A percentile compares a stretch with the other conserved stretches of the same genome.
These are phyloP conservation scores for Pseudeuparius sepicola DNA, from an alignment of 2,888 invertebrate genomes.

Conservation along the genomic window DNA sequence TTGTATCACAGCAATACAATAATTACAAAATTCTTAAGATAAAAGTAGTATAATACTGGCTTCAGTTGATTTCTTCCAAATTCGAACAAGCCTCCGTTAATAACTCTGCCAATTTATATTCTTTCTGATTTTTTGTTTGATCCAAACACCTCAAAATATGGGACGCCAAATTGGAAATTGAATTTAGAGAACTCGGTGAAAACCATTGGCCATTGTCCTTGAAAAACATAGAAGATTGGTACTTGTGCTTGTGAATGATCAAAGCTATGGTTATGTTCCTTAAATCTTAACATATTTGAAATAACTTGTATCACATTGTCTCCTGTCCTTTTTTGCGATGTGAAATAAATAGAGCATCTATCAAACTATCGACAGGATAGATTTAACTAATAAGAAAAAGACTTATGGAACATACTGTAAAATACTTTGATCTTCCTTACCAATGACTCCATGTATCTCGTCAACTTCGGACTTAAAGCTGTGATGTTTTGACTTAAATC, in stretches of 20 bases:
- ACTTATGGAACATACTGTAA: neutral
- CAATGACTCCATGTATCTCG: slow-evolving; percentile 62
- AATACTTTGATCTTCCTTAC: slow-evolving; percentile 40
- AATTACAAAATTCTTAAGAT: too few species aligned
- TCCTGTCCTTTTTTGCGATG: too few species aligned
- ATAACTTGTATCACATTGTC: too few species aligned
- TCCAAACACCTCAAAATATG: slow-evolving; percentile 38
- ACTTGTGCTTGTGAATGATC: too few species aligned
- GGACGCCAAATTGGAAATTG: slow-evolving; percentile 37
- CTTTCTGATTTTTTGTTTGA: slow-evolving; percentile 35
- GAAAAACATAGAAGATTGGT: slow-evolving; percentile 25
- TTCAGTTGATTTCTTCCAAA: slow-evolving; percentile 29
- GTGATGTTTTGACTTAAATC: slow-evolving; percentile 58
- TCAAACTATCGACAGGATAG: too few species aligned
- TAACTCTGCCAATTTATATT: slow-evolving; percentile 40
- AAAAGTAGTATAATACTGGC: too few species aligned
- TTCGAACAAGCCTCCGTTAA: slow-evolving; percentile 42
- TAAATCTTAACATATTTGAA: too few species aligned
- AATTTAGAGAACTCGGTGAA: slow-evolving; percentile 31
- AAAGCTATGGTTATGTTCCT: too few species aligned
- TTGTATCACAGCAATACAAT: too few species aligned
- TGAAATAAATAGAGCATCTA: too few species aligned
- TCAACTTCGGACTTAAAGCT: slow-evolving; percentile 65
- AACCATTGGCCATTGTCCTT: slow-evolving; percentile 38
- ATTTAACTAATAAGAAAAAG: slow-evolving; percentile 2